Percentiles rank a stretch among this genome's conserved stretches.
These are phyloP conservation scores for Calcarius lapponicus DNA, from an alignment of 2,797 vertebrate species.

Conservation along the genomic window DNA sequence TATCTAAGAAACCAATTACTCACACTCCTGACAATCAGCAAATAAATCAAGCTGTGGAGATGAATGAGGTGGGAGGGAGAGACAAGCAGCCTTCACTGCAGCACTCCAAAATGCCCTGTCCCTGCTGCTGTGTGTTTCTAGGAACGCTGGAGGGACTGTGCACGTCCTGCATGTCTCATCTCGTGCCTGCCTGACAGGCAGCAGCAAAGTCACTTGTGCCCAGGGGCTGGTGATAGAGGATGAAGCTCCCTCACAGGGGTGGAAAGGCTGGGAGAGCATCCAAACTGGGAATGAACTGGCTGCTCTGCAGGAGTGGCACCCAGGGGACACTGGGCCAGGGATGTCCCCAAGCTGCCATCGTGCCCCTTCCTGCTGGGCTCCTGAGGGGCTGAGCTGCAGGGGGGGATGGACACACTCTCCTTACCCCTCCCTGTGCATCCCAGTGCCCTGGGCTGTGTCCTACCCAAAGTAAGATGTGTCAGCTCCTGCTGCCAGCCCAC, in stretches of 20 bases:
- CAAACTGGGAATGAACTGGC: accelerated
- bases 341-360: accelerated
- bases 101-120: not conserved
- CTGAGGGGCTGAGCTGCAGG: not conserved
- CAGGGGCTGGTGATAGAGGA: not conserved
- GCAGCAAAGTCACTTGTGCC: not conserved
- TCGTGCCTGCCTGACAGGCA: not conserved
- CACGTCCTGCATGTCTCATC: accelerated
- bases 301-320: accelerated
- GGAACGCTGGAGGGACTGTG: not conserved
- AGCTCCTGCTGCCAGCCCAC: not conserved
- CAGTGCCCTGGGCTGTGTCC: accelerated
- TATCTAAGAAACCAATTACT: not conserved
- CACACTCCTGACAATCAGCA: not conserved
- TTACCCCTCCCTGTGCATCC: not conserved
- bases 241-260: accelerated
- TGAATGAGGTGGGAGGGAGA: not conserved
- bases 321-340: accelerated
- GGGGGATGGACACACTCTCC: not conserved
- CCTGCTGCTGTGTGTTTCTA: not conserved
- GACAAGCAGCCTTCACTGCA: not conserved
- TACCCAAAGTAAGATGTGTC: not conserved
- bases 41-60: accelerated
- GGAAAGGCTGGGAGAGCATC: not conserved
- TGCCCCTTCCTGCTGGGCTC: not conserved